phyloP scores from a whole-genome alignment of 2,797 vertebrate genomes.

The Heterohyrax brucei region DNA sequence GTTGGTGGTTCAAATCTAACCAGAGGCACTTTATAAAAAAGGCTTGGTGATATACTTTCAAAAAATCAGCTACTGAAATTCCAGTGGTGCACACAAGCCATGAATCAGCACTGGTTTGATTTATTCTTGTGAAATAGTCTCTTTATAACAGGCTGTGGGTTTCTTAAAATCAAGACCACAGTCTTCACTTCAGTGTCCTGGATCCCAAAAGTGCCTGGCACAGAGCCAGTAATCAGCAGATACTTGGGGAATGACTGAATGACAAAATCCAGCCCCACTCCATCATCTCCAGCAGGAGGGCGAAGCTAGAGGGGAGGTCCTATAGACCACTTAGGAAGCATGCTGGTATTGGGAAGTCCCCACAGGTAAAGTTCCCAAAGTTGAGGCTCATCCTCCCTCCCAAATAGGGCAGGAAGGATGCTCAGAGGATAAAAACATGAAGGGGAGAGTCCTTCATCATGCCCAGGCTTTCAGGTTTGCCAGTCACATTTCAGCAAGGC shows the following conservation, averaged over 20 bases:
- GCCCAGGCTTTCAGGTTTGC: neutral
- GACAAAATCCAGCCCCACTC: neutral
- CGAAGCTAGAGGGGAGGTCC: neutral
- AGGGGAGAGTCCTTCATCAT: neutral
- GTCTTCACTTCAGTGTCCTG: neutral
- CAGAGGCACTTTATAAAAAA: no score
- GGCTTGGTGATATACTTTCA: no score
- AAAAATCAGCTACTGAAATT: no score
- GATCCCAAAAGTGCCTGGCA: neutral
- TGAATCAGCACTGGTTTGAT: no score
- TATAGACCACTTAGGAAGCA: neutral
- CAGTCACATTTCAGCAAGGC: neutral
- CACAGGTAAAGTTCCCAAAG: neutral
- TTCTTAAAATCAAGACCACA: neutral
- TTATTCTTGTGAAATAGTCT: neutral
- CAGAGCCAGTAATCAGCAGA: neutral
- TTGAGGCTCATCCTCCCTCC: neutral
- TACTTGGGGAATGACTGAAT: neutral
- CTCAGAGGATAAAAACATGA: neutral
- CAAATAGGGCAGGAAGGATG: neutral
- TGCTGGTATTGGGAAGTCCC: neutral
- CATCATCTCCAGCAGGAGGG: neutral
- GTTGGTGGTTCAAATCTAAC: no score
- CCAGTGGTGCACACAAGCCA: no score
- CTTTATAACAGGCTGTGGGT: neutral